Base-by-base conservation (phyloP, 2,113 vertebrate genomes). In the Protobothrops flavoviridis region DNA sequence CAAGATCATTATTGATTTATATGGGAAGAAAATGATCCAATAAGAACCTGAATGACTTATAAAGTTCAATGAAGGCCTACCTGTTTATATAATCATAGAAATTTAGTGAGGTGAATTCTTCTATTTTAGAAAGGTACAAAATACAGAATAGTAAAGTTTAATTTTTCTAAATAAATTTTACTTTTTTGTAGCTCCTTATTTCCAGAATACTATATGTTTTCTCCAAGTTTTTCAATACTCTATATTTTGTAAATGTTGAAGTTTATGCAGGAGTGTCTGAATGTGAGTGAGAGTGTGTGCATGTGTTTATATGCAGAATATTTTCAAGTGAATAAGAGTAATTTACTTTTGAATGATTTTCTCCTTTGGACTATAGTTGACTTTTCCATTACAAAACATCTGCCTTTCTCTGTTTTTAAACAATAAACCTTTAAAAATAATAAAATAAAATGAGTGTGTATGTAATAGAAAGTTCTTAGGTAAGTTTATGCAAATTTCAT, bases 311-410 rank as follows among this genome's bases (percentile, higher is more conserved):
- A 2, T 45, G n/a, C 0, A 2, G 7, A 12, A 91, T 10, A 92
- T 50, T 15, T 33, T 87, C 15, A 93, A 0, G 0, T 52, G 23
- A 9, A 89, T 90, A 90, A 52, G 11, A 48, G 23, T 48, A 24
- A 48, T n/a, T 86, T 48, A 12, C 15, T 20, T 33, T 81, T 81
- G n/a, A 39, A 39, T 81, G 26, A 91, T 57, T 45, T 90, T 95
- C 13, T 33, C 88, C 90, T 53, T 23, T 39, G 7, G 92, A 39
- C 86, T 53, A 89, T 23, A 91, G 21, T 50, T 94, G 56, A 85
- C 95, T 74, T 55, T 93, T 55, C 48, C 93, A 69, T 52, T 89
- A 94, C 92, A 93, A 88, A 92, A 5, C 26, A 88, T 93, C 91
- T 93, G 45, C 11, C 43, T 13, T 85, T 3, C 59, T 0, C 52